Base-by-base conservation (phyloP, 2,888 invertebrate genomes). In the Eupithecia exiguata region DNA sequence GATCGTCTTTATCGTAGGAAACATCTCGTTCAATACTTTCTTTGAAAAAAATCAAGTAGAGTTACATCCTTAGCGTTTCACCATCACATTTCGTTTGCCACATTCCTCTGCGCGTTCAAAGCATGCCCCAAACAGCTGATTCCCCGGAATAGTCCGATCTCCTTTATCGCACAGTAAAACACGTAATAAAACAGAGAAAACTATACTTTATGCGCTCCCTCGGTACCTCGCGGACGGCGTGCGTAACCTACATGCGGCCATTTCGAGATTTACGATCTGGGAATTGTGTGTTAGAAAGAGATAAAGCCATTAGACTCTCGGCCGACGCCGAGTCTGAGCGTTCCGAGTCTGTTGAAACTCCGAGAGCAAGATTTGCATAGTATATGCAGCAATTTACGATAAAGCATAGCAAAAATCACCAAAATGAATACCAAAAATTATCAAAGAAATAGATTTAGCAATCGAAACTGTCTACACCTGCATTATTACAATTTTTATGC, bases 221-320 rank as follows among this genome's bases (percentile, higher is more conserved):
- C 83, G 88, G 91, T 89, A 89, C 90, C 88, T 91, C 92, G 92
- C 91, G 92, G 91, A 91, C 93, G 92, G 92, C 93, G 94, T 93
- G 93, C 94, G 94, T 94, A 94, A 94, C 94, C 94, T 94, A 94
- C 94, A 94, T 94, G 94, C 94, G 95, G 95, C 95, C 94, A 94
- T 95, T 95, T 95, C 95, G 89, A 94, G 94, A 95, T 95, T 95
- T 95, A 95, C 95, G 95, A 95, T 89, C 95, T 95, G 95, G 95
- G 95, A 95, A 95, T 94, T 95, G 94, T 92, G 92, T 90, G 95
- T 92, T 91, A 90, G 94, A 95, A 86, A 86, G 94, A 89, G 95
- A 95, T 90, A 90, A 92, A 92, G 92, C 91, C 89, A 93, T 91
- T 90, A 89, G 89, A 91, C 92, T 92, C 93, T 89, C 88, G 86